Percentiles rank a stretch among this genome's conserved stretches.
phyloP scores from a whole-genome alignment of 2,113 vertebrate species.

The Xerus inauris region DNA sequence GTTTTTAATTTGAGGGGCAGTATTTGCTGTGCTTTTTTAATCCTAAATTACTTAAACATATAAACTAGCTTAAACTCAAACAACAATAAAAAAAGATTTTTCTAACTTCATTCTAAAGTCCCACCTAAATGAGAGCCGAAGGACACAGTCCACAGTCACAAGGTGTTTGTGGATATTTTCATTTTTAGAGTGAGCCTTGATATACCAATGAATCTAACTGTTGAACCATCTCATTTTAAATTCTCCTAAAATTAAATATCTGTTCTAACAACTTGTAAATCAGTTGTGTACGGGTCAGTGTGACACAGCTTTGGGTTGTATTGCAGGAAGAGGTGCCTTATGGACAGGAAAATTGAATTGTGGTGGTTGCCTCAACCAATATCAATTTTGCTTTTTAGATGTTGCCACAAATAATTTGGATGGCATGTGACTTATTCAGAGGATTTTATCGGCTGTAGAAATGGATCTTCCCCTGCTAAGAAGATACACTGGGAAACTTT shows the following conservation, averaged over 20 bases:
- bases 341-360: slow-evolving; percentile 23
- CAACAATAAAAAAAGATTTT: not conserved
- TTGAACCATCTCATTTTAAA: not conserved
- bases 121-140: not conserved
- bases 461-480: not conserved
- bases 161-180: not conserved
- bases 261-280: not conserved
- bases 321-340: slow-evolving; percentile 62
- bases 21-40: not conserved
- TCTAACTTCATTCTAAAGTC: slow-evolving; percentile 8
- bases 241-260: slow-evolving; percentile 1
- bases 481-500: not conserved
- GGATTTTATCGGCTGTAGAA: not conserved
- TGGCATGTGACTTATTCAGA: not conserved
- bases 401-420: slow-evolving; percentile 54
- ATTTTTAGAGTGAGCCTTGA: not conserved
- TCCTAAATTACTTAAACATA: not conserved
- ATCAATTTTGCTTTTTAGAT: slow-evolving; percentile 5
- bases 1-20: not conserved
- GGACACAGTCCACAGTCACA: not conserved
- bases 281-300: not conserved
- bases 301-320: not conserved
- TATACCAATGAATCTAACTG: not conserved
- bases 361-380: not conserved
- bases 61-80: slow-evolving; percentile 41